Evolutionary conservation across 2,888 invertebrate genomes (phyloP).

Genomic region (Troides aeacus): DNA sequence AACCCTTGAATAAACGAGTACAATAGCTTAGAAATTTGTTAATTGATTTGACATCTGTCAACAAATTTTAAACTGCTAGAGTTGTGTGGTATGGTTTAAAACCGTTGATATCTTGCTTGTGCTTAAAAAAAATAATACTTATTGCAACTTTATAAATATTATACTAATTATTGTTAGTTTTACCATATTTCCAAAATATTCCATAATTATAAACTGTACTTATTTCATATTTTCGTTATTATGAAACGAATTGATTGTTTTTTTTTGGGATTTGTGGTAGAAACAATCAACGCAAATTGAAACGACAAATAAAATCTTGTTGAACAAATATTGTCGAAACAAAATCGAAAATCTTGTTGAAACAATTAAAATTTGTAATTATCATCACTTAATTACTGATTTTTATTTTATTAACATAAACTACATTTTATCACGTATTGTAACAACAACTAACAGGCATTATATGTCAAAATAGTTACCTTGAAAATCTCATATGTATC

Average conservation of each 20-base stretch:
- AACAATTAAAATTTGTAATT: no score
- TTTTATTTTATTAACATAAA: background rate
- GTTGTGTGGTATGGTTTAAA: background rate
- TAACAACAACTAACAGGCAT: background rate
- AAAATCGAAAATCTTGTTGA: no score
- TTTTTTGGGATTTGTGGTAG: background rate
- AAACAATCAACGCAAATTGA: background rate
- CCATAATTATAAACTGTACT: background rate
- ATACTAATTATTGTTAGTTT: no score
- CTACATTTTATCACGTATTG: background rate
- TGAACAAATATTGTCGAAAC: no score
- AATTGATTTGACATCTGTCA: background rate
- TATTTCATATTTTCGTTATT: background rate
- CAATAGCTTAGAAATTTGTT: background rate
- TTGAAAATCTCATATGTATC: background rate
- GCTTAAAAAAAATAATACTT: background rate
- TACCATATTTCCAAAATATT: background rate
- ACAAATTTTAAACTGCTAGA: background rate
- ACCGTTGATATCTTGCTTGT: background rate
- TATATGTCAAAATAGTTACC: background rate
- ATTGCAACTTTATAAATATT: background rate
- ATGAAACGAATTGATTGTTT: background rate
- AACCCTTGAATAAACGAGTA: no score
- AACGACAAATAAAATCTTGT: no score
- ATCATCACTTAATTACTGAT: no score